Conservation (phyloP, 37 sponge, comb jelly and placozoan genomes). For the Sycon ciliatum region DNA sequence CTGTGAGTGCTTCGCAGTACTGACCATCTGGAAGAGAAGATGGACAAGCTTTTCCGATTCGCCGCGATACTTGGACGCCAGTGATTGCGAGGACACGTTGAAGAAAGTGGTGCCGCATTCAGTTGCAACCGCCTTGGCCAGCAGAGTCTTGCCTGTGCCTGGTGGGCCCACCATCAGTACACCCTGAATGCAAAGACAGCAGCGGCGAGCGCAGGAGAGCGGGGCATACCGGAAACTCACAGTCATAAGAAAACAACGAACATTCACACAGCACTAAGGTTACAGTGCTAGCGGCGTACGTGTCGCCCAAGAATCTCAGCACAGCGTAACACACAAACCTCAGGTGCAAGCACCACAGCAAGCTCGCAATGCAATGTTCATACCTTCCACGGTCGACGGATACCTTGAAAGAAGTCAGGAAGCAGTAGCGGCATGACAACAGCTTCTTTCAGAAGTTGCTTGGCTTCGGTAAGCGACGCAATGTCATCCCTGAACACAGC, state of each 20-base stretch:
- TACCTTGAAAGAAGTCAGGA: conserved; percentile 96
- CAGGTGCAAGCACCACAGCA: background rate
- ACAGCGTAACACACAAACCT: background rate
- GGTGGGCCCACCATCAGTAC: conserved; percentile 94
- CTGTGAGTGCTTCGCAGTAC: no score
- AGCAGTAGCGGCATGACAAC: conserved; percentile 92
- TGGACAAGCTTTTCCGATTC: conserved; percentile 93
- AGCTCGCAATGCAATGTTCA: background rate
- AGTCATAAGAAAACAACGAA: background rate
- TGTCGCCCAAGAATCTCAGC: background rate
- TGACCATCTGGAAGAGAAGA: conserved; percentile 87
- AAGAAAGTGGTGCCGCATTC: conserved; percentile 99
- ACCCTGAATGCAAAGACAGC: conserved; percentile 35
- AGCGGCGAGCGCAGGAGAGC: background rate
- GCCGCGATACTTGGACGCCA: conserved; percentile 89
- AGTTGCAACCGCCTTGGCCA: conserved; percentile 96
- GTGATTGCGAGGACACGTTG: conserved; percentile 86
- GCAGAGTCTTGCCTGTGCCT: conserved; percentile 95
- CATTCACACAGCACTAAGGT: no score
- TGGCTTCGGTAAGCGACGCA: conserved; percentile 88
- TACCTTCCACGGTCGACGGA: conserved; percentile 94
- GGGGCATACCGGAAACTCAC: background rate
- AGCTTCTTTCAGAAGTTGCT: conserved; percentile 89
- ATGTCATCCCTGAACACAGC: conserved; percentile 62
- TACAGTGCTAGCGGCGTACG: no score